Evolutionary conservation across 1,140 invertebrate species (phyloP).

Genomic region (Drosophila sturtevanti): DNA sequence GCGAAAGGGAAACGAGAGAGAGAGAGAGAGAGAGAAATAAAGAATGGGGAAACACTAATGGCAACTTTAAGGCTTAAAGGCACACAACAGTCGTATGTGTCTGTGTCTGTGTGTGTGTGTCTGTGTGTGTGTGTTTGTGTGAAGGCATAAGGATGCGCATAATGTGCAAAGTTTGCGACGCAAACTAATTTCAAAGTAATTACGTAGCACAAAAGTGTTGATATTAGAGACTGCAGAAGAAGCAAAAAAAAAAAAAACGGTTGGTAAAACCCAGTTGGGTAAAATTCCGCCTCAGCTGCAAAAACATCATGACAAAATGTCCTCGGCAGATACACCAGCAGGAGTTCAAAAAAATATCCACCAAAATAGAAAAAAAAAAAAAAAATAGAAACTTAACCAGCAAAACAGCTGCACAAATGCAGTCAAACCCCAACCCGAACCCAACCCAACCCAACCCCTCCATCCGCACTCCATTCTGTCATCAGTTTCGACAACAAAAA

Average conservation of each 20-base stretch:
- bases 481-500: neutral
- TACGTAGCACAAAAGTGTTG: conserved; percentile 81
- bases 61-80: conserved; percentile 72
- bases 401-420: conserved; percentile 65
- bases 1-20: conserved; percentile 3
- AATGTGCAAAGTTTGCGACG: conserved; percentile 80
- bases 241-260: neutral
- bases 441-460: neutral
- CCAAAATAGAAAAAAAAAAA: conserved; percentile 26
- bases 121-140: conserved; percentile 32
- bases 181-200: conserved; percentile 82
- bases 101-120: conserved; percentile 20
- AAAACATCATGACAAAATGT: conserved; percentile 75
- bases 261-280: conserved; percentile 1
- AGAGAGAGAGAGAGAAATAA: conserved; percentile 4
- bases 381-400: conserved; percentile 33
- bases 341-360: conserved; percentile 31
- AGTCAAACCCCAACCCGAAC: conserved; percentile 40
- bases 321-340: conserved; percentile 53
- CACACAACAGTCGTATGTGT: conserved; percentile 8
- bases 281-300: conserved; percentile 45
- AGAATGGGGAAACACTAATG: conserved; percentile 52
- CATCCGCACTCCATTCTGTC: neutral
- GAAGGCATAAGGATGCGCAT: conserved; percentile 76
- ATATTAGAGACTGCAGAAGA: conserved; percentile 74